A percentile compares a stretch with the other conserved stretches of the same genome.
Evolutionary conservation across 2,888 invertebrate species (phyloP).

Genomic region (Drosophila monieri): DNA sequence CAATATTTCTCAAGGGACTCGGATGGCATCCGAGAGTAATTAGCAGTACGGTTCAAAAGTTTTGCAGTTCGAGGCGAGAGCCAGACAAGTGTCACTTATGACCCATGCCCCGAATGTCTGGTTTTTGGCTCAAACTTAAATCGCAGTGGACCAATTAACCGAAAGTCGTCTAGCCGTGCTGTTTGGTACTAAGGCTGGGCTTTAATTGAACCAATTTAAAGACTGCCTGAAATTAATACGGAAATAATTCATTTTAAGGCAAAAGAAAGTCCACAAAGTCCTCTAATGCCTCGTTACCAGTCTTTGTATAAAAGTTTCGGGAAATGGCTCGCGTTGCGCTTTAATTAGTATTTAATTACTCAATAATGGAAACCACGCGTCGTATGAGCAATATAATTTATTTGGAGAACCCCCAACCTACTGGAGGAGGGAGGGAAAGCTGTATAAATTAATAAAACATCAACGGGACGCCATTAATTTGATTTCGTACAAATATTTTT

Average conservation of each 20-base stretch:
- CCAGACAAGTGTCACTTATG: conserved; percentile 38
- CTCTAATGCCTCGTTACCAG: conserved; percentile 30
- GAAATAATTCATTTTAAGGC: conserved; percentile 19
- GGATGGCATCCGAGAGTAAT: conserved; percentile 27
- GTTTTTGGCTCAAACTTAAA: conserved; percentile 48
- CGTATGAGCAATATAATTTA: conserved; percentile 70
- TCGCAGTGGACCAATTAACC: conserved; percentile 72
- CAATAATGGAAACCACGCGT: conserved; percentile 70
- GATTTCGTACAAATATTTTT: conserved; percentile 73
- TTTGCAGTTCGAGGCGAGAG: conserved; percentile 5
- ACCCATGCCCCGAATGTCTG: conserved; percentile 27
- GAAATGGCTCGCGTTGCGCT: conserved; percentile 71
- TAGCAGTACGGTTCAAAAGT: conserved; percentile 30
- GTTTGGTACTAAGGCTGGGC: conserved; percentile 30
- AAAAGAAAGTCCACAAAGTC: conserved; percentile 28
- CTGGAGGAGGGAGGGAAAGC: conserved; percentile 19
- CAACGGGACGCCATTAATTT: conserved; percentile 72
- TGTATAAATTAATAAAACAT: conserved; percentile 79
- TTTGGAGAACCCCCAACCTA: conserved; percentile 22
- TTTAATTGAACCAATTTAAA: conserved; percentile 68
- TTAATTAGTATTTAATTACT: conserved; percentile 79
- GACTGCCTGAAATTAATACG: conserved; percentile 5
- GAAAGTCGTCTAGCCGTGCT: conserved; percentile 64
- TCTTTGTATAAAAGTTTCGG: conserved; percentile 35
- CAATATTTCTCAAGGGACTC: conserved; percentile 21